Evolutionary conservation across 2,113 vertebrate genomes (phyloP).

Genomic region (Cheirogaleus medius): DNA sequence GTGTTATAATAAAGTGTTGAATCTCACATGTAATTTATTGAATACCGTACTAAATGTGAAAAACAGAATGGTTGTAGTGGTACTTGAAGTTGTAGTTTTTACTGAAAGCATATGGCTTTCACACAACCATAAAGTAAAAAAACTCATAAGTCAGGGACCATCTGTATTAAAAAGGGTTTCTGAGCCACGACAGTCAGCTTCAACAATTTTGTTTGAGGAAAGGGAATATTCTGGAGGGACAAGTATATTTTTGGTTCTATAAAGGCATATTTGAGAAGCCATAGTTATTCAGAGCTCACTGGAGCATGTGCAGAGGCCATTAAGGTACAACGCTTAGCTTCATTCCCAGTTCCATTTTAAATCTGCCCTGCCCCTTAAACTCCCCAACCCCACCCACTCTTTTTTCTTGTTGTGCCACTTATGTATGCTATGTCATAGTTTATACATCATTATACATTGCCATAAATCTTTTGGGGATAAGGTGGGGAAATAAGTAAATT

Average conservation of each 20-base stretch:
- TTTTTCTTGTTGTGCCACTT: not conserved
- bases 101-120: not conserved
- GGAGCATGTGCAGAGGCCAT: not conserved
- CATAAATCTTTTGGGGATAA: not conserved
- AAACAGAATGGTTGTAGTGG: not conserved
- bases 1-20: not conserved
- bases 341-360: not conserved
- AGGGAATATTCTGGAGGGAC: conserved; percentile 11
- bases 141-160: not conserved
- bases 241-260: not conserved
- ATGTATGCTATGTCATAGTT: not conserved
- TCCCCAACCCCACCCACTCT: not conserved
- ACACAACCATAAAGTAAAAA: not conserved
- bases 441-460: not conserved
- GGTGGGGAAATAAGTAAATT: not conserved
- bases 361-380: not conserved
- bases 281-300: not conserved
- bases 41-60: not conserved
- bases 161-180: not conserved
- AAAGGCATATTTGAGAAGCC: conserved; percentile 7
- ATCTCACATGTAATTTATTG: not conserved
- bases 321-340: not conserved
- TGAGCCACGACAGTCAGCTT: not conserved
- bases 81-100: not conserved
- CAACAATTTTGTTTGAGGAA: not conserved